Evolutionary conservation across 2,888 invertebrate genomes (phyloP), one percentile per base, ranked within the genome.

Genomic region (Steromphala cineraria): DNA sequence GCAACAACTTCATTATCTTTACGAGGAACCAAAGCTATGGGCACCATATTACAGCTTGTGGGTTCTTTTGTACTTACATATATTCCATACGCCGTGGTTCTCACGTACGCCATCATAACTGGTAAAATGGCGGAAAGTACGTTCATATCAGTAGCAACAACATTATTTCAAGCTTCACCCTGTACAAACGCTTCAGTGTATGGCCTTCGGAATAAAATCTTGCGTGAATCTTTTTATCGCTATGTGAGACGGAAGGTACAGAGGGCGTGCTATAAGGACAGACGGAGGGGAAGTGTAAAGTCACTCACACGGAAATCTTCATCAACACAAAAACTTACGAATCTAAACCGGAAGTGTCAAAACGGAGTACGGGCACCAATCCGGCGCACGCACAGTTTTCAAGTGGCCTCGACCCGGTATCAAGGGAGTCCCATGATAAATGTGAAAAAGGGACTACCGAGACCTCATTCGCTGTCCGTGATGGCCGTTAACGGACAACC

Each of bases 11-110:
- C 84, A 15, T 75, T 83, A 53, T 88, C 89, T 8, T 85, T 90
- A 8, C 85, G 89, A 53, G 90, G 90, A 1, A 90, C 90, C 8
- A 90, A 90, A 77, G 91, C 91, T 67, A 90, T 91, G 89, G 87
- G 88, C 28, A 91, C 91, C 19, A 91, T 91, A 52, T 85, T 91
- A 46, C 90, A 91, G 80, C 84, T 90, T 24, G 87, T 90, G 17
- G 90, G 90, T 7, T 87, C 90, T n/a, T 89, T 89, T 82, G 87
- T 89, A 2, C 74, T 90, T 21, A 90, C 89, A 17, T 91, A 91
- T 82, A 85, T 91, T 71, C 91, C 91, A 13, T 88, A 88, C 78
- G 88, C 90, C 46, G 84, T 90, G 75, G 87, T 90, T 67, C 83
- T 90, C 52, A 75, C 87, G 0, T 79, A 87, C 17, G 87, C 87